Conservation (phyloP, 1,140 invertebrate species). For the Drosophila tani region DNA sequence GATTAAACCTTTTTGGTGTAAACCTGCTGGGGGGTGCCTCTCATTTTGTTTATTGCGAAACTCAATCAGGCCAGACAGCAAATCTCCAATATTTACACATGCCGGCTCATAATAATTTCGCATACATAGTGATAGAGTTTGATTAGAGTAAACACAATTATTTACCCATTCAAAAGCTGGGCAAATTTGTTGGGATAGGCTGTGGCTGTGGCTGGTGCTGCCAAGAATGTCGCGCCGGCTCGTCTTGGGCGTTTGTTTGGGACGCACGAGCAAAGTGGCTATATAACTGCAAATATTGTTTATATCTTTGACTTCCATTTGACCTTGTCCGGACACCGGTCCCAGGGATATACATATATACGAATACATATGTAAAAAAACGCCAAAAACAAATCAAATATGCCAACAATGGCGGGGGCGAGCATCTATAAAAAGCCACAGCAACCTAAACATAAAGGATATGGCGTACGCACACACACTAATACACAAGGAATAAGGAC, state of each 20-base stretch:
- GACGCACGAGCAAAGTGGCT: conserved; percentile 3
- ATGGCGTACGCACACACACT: conserved; percentile 6
- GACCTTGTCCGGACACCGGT: conserved; percentile 57
- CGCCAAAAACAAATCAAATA: conserved; percentile 52
- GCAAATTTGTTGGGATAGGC: conserved; percentile 45
- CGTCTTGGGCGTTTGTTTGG: conserved; percentile 26
- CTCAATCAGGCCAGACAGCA: neutral
- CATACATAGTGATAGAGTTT: conserved; percentile 27
- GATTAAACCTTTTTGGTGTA: too few species aligned
- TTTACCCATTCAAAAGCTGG: conserved; percentile 31
- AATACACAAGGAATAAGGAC: conserved; percentile 4
- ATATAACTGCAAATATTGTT: conserved; percentile 50
- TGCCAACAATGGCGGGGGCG: conserved; percentile 21
- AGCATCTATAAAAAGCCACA: conserved; percentile 61
- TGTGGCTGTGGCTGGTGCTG: conserved; percentile 1
- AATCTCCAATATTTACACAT: neutral
- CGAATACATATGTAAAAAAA: conserved; percentile 17
- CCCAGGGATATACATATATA: conserved; percentile 3
- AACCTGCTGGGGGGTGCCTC: neutral
- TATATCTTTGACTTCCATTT: conserved; percentile 69
- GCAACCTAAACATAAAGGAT: conserved; percentile 61
- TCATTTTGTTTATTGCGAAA: neutral
- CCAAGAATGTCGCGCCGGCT: conserved; percentile 24
- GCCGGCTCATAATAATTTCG: neutral
- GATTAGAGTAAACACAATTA: conserved; percentile 37